Evolutionary conservation across 2,113 vertebrate genomes (phyloP).

Genomic region (Centrocercus urophasianus): DNA sequence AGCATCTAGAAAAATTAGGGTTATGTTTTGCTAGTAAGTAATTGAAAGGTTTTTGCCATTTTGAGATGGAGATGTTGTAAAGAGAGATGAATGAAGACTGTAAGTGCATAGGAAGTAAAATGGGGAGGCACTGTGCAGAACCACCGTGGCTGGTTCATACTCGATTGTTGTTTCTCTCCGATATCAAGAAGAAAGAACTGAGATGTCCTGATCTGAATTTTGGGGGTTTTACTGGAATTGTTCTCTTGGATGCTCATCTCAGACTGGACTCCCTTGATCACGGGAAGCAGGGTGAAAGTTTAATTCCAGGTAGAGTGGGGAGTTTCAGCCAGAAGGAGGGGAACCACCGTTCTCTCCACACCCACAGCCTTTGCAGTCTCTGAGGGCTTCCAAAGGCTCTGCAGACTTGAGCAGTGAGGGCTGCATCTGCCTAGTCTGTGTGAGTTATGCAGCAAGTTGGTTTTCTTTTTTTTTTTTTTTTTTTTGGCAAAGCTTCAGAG

Average conservation of each 20-base stretch:
- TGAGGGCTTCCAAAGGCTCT: not conserved
- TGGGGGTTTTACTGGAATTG: not conserved
- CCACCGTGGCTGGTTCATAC: not conserved
- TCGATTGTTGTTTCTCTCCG: not conserved
- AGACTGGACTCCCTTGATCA: not conserved
- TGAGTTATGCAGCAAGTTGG: accelerated
- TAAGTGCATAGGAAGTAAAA: not conserved
- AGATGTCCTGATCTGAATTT: not conserved
- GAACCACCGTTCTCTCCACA: not conserved
- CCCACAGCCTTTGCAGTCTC: not conserved
- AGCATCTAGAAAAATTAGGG: not conserved
- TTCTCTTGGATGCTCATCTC: not conserved
- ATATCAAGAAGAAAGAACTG: not conserved
- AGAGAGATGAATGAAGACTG: not conserved
- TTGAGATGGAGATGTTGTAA: not conserved
- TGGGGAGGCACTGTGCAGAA: not conserved
- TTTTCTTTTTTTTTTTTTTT: not conserved
- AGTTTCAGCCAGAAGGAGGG: not conserved
- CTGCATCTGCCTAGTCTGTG: accelerated
- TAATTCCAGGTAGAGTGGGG: not conserved
- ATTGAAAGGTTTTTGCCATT: not conserved
- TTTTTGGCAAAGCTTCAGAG: not conserved
- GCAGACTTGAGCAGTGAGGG: not conserved
- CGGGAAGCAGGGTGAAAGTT: not conserved
- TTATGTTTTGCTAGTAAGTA: not conserved